Base-by-base conservation (phyloP, 2,888 invertebrate genomes). In the Cistogaster globosa region DNA sequence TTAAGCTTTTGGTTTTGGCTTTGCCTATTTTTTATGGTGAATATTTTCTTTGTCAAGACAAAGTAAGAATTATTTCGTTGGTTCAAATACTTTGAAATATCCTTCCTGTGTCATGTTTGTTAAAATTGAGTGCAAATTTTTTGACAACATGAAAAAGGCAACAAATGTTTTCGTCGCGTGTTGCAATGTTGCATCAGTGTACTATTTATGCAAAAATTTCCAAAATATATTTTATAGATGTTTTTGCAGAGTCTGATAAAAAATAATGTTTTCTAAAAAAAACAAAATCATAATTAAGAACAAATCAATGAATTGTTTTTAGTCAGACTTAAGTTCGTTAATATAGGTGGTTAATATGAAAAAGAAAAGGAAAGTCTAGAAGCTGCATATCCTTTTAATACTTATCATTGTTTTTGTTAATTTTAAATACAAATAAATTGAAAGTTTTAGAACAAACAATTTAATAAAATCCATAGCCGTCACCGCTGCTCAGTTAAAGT, bases 81-180 rank as follows among this genome's bases (percentile, higher is more conserved):
- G 22, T 55, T 80, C 22, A 22, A 67, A 67, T 67, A 74, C 68
- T 81, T 75, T 60, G 68, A 75, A 26, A 68, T 68, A 81, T 81
- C 74, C 74, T 68, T 81, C 68, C 68, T 68, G 68, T 20, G 68
- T 20, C 55, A 75, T 65, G 55, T 67, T 68, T 74, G 74, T 81
- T 60, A 60, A 75, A 68, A 68, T 62, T 74, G 67, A 68, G 67
- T 74, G 38, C 42, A 14, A 75, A 26, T 42, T 68, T 80, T 36
- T 57, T 80, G 79, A 45, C 63, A 79, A 79, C 71, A 79, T 45
- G 22, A 32, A 38, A 48, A 65, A 63, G 8, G 42, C 11, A 55
- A 55, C 53, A 53, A n/a, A 68, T 48, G 14, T 26, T 42, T 20
- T 53, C n/a, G 55, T 55, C 12, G 32, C 36, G 14, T 14, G 42